A percentile compares a stretch with the other conserved stretches of the same genome.
These are phyloP conservation scores for Drosophila nannoptera DNA, from an alignment of 1,140 invertebrate species.

Conservation along the genomic window DNA sequence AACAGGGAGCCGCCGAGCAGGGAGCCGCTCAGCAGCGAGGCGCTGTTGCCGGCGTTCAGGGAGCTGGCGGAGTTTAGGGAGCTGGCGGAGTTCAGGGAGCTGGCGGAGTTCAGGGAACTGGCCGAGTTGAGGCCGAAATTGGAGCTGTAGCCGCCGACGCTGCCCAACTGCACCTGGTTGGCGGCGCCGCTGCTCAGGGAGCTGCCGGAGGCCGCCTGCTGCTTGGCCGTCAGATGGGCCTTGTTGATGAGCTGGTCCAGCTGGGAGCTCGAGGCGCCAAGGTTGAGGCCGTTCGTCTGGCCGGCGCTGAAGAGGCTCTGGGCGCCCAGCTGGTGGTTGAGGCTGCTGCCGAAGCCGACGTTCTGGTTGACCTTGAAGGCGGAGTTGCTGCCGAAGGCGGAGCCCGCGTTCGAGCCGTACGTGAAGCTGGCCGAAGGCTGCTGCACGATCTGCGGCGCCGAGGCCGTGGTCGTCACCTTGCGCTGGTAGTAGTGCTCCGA, in stretches of 20 bases:
- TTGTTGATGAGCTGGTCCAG: conserved; percentile 55
- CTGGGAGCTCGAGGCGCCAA: conserved; percentile 25
- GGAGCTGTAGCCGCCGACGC: conserved; percentile 26
- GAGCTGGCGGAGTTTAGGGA: conserved; percentile 44
- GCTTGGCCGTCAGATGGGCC: conserved; percentile 51
- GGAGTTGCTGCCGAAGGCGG: conserved; percentile 45
- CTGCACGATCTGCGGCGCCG: conserved; percentile 48
- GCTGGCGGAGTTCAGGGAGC: conserved; percentile 42
- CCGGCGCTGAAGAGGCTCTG: conserved; percentile 19
- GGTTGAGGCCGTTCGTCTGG: conserved; percentile 13
- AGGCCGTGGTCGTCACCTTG: conserved; percentile 54
- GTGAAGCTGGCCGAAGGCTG: conserved; percentile 37
- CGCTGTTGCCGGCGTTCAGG: conserved; percentile 42
- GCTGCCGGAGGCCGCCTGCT: conserved; percentile 38
- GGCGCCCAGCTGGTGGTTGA: conserved; percentile 31
- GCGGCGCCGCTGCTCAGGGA: conserved; percentile 26
- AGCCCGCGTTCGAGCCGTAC: conserved; percentile 32
- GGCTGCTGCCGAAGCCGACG: conserved; percentile 38
- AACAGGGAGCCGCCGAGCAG: conserved; percentile 40
- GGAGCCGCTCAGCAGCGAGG: conserved; percentile 15
- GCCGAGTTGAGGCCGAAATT: conserved; percentile 48
- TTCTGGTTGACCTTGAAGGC: conserved; percentile 49
- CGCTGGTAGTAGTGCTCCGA: conserved; percentile 65
- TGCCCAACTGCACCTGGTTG: conserved; percentile 38
- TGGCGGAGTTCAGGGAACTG: conserved; percentile 47